Evolutionary conservation across 2,888 invertebrate species (phyloP).

Genomic region (Caenorhabditis panamensis): DNA sequence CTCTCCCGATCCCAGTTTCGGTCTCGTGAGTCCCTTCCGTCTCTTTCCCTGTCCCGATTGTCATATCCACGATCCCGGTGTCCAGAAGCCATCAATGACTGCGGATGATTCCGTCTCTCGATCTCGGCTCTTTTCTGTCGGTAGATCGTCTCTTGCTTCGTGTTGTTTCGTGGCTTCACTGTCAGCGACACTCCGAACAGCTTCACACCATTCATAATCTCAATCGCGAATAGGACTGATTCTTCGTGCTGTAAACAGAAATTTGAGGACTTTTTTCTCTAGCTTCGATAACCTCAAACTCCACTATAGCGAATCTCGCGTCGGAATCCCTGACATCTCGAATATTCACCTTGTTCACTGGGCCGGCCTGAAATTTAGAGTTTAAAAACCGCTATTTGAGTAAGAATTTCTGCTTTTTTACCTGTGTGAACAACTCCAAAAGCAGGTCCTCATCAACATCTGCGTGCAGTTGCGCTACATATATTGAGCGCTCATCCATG

Average conservation of each 20-base stretch:
- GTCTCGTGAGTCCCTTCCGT: conserved; percentile 2
- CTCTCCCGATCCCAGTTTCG: conserved; percentile 3
- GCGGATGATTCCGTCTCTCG: conserved; percentile 17
- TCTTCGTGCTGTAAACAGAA: conserved; percentile 67
- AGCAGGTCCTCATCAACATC: conserved; percentile 68
- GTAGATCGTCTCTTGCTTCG: conserved; percentile 57
- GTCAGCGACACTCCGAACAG: conserved; percentile 60
- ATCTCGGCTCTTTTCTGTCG: conserved; percentile 15
- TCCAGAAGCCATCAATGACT: neutral
- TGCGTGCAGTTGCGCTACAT: conserved; percentile 63
- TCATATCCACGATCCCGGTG: neutral
- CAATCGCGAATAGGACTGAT: conserved; percentile 72
- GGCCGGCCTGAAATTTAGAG: conserved; percentile 64
- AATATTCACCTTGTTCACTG: conserved; percentile 62
- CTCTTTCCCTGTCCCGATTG: conserved; percentile 4
- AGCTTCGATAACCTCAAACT: conserved; percentile 73
- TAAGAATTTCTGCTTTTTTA: no score
- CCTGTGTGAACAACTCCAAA: conserved; percentile 74
- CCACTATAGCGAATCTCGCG: conserved; percentile 68
- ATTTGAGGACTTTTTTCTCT: no score
- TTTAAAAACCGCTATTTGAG: neutral
- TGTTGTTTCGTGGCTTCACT: conserved; percentile 69
- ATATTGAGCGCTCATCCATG: conserved; percentile 63
- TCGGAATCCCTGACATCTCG: conserved; percentile 45
- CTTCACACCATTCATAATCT: conserved; percentile 70